Base-by-base conservation (phyloP, 64 coral and sea anemone genomes). In the Trachythela sp. region DNA sequence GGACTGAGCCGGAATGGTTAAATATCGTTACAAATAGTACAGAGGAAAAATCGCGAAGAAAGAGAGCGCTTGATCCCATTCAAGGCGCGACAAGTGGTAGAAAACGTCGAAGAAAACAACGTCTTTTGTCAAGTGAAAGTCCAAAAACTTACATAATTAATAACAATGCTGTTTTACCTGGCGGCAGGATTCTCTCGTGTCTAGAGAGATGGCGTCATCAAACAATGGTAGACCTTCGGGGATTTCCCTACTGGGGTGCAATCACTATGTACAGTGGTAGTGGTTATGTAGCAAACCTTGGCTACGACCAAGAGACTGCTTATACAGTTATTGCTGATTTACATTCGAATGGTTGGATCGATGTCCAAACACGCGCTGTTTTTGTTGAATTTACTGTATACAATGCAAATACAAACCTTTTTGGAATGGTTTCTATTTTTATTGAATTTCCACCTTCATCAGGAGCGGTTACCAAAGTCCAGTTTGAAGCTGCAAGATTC, bases 321-420 rank as follows among this genome's bases (percentile, higher is more conserved):
- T 14, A 94, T 8, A 97, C 95, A 33, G 95, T 97, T 27, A 83
- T 92, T 3, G 90, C 95, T 31, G 95, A 97, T 89, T 85, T 94
- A 0, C 93, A 97, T n/a, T n/a, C n/a, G n/a, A n/a, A n/a, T n/a
- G n/a, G n/a, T n/a, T n/a, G n/a, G n/a, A n/a, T n/a, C n/a, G n/a
- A n/a, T n/a, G n/a, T n/a, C n/a, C n/a, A n/a, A n/a, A n/a, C n/a
- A n/a, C n/a, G n/a, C n/a, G n/a, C n/a, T n/a, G n/a, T n/a, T n/a
- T n/a, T n/a, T n/a, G n/a, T n/a, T n/a, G n/a, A n/a, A n/a, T n/a
- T n/a, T n/a, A n/a, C n/a, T n/a, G n/a, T n/a, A n/a, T n/a, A n/a
- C n/a, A n/a, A n/a, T n/a, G n/a, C n/a, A n/a, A n/a, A n/a, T n/a
- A n/a, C n/a, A n/a, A n/a, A n/a, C n/a, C n/a, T n/a, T n/a, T n/a